These are phyloP conservation scores for Agrypnus murinus DNA, from an alignment of 2,888 invertebrate species.

Conservation along the genomic window DNA sequence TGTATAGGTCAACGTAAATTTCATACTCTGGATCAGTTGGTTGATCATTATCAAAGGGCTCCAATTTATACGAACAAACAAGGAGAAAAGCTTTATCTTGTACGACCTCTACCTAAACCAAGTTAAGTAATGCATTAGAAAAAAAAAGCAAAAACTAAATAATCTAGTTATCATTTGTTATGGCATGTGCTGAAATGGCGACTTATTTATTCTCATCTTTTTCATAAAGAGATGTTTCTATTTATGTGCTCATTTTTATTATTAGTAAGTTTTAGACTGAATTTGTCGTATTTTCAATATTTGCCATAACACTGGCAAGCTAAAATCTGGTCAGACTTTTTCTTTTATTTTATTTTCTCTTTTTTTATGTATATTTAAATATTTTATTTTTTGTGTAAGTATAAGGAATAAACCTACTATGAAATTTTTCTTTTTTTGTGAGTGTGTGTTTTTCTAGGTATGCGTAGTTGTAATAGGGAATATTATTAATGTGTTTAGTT, in stretches of 20 bases:
- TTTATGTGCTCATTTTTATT: slow-evolving; percentile 32
- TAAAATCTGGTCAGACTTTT: slow-evolving; percentile 55
- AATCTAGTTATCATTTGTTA: slow-evolving; percentile 33
- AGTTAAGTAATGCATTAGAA: slow-evolving; percentile 57
- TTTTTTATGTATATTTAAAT: slow-evolving; percentile 46
- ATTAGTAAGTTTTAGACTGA: background rate
- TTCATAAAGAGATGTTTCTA: slow-evolving; percentile 1
- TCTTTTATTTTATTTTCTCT: slow-evolving; percentile 34
- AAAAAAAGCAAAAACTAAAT: slow-evolving; percentile 37
- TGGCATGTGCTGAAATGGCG: slow-evolving; percentile 16
- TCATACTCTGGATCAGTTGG: slow-evolving; percentile 94
- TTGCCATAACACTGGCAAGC: slow-evolving; percentile 43
- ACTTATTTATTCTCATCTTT: background rate
- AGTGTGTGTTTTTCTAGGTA: slow-evolving; percentile 37
- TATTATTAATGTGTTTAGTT: slow-evolving; percentile 6
- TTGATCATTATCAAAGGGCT: slow-evolving; percentile 98
- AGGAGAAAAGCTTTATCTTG: slow-evolving; percentile 97
- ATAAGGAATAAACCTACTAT: slow-evolving; percentile 26
- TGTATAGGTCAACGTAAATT: slow-evolving; percentile 99
- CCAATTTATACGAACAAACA: slow-evolving; percentile 99
- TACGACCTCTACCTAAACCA: slow-evolving; percentile 90
- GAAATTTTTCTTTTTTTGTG: slow-evolving; percentile 10
- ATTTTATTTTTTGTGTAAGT: slow-evolving; percentile 45
- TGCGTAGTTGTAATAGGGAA: slow-evolving; percentile 24
- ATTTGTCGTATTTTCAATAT: slow-evolving; percentile 21